Conservation (phyloP, 2,113 vertebrate genomes). For the Oryzias celebensis region DNA sequence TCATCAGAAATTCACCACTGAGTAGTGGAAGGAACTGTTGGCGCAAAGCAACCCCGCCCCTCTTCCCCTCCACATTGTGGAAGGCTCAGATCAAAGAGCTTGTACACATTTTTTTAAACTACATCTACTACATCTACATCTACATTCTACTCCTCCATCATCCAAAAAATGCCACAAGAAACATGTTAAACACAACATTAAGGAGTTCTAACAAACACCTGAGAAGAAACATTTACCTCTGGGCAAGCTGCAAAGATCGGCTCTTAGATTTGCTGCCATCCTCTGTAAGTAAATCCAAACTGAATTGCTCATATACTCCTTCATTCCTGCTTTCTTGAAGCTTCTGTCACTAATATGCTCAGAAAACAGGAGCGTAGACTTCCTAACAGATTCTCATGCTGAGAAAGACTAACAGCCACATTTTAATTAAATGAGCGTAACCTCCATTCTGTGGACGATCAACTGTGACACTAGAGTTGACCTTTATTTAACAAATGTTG, state of each 20-base stretch:
- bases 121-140: too few relatives aligned
- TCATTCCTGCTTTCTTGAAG: too few relatives aligned
- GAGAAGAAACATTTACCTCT: constrained; percentile 47
- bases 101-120: too few relatives aligned
- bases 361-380: constrained; percentile 5
- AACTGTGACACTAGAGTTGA: constrained; percentile 23
- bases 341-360: constrained; percentile 2
- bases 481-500: constrained; percentile 38
- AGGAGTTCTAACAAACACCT: constrained; percentile 36
- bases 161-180: too few relatives aligned
- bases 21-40: too few relatives aligned
- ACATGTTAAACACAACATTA: constrained; percentile 41
- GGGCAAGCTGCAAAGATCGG: constrained; percentile 32
- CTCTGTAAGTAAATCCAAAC: neutral
- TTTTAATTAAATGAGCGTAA: constrained; percentile 46
- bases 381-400: neutral
- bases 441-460: constrained; percentile 10
- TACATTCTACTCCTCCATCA: too few relatives aligned
- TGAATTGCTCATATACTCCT: too few relatives aligned
- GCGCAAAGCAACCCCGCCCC: too few relatives aligned
- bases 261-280: neutral
- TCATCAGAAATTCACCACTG: too few relatives aligned
- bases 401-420: constrained; percentile 16
- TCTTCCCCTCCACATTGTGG: too few relatives aligned
- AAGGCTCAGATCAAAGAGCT: too few relatives aligned